These are phyloP conservation scores for Pogoniulus pusillus DNA, from an alignment of 2,797 vertebrate species.

Conservation along the genomic window DNA sequence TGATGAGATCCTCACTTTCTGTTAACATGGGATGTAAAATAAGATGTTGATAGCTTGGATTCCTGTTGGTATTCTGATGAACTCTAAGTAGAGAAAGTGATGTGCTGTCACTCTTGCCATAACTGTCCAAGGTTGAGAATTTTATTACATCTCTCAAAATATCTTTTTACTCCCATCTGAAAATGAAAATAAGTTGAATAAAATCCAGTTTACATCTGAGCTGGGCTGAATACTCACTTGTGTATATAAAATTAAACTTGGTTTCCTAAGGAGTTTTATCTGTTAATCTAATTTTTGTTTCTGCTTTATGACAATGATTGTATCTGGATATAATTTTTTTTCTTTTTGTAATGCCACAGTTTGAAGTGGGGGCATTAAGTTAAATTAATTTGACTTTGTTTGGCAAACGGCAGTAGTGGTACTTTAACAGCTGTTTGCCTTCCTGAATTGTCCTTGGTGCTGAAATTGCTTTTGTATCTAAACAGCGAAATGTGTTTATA, in stretches of 20 bases:
- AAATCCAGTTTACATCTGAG: slow-evolving; percentile 26
- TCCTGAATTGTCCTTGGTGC: slow-evolving; percentile 84
- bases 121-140: slow-evolving; percentile 39
- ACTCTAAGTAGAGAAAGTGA: slow-evolving; percentile 6
- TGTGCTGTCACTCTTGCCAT: slow-evolving; percentile 23
- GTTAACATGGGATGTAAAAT: slow-evolving; percentile 29
- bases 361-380: slow-evolving; percentile 49
- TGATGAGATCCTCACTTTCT: slow-evolving; percentile 10
- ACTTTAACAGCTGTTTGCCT: slow-evolving; percentile 75
- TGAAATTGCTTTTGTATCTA: slow-evolving; percentile 77
- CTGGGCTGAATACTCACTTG: background rate
- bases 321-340: background rate
- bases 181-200: slow-evolving; percentile 54
- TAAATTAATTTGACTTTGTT: slow-evolving; percentile 59
- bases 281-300: slow-evolving; percentile 17
- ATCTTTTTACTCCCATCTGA: slow-evolving; percentile 33
- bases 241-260: background rate
- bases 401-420: background rate
- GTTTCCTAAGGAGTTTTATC: slow-evolving; percentile 1
- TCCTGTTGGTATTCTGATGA: slow-evolving; percentile 28
- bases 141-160: slow-evolving; percentile 42
- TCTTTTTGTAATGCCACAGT: background rate
- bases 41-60: background rate
- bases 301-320: slow-evolving; percentile 21
- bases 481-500: slow-evolving; percentile 81